Conservation (phyloP, 2,888 invertebrate genomes). For the Acanthosepion esculentum region DNA sequence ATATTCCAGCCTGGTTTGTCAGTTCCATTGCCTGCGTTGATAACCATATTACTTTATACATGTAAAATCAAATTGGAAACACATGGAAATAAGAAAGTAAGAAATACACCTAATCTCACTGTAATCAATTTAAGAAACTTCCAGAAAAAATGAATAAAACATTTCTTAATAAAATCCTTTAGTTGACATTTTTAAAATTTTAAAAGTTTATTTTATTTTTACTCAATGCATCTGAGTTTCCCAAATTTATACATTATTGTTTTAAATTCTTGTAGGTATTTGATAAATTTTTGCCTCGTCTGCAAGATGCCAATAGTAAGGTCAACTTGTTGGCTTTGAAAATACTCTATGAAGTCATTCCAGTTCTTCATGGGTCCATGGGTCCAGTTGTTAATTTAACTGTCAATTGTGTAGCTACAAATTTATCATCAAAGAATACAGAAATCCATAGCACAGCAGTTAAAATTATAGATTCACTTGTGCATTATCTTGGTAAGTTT, state of each 20-base stretch:
- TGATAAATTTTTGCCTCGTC: conserved; percentile 73
- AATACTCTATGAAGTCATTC: conserved; percentile 67
- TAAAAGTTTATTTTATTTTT: background rate
- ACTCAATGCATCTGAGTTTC: background rate
- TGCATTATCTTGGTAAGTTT: conserved; percentile 69
- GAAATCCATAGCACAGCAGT: conserved; percentile 71
- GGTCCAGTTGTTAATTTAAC: conserved; percentile 67
- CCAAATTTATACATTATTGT: conserved; percentile 43
- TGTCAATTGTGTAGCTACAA: conserved; percentile 70
- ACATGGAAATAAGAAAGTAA: too few relatives aligned
- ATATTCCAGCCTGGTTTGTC: too few relatives aligned
- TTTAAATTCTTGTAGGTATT: conserved; percentile 68
- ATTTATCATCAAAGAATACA: conserved; percentile 73
- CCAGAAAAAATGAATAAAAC: too few relatives aligned
- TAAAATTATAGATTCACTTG: conserved; percentile 67
- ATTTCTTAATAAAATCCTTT: background rate
- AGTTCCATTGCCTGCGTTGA: background rate
- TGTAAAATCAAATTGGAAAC: too few relatives aligned
- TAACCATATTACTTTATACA: too few relatives aligned
- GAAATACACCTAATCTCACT: too few relatives aligned
- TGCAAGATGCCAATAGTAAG: conserved; percentile 75
- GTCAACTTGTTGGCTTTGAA: conserved; percentile 74
- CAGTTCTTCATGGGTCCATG: conserved; percentile 65
- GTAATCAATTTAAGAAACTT: too few relatives aligned
- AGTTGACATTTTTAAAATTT: background rate